Conservation (phyloP, 2,113 vertebrate species). For the Microcebus jonahi region DNA sequence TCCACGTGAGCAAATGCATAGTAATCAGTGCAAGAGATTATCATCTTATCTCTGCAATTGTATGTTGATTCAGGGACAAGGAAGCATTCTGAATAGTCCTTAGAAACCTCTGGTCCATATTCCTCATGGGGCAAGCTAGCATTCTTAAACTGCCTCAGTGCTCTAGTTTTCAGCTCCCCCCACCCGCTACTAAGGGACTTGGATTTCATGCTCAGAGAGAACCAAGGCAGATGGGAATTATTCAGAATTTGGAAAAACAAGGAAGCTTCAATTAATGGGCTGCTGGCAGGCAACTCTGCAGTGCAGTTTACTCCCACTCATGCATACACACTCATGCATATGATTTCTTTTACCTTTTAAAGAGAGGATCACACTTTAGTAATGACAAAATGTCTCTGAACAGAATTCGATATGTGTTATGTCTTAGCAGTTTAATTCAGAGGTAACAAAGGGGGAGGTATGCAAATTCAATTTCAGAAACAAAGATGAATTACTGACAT, state of each 20-base stretch:
- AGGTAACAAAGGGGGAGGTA: constrained; percentile 21
- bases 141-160: constrained; percentile 70
- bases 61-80: neutral
- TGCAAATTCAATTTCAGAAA: constrained; percentile 60
- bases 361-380: constrained; percentile 59
- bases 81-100: neutral
- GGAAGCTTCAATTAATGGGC: constrained; percentile 80
- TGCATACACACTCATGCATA: neutral
- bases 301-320: constrained; percentile 74
- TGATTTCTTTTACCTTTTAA: constrained; percentile 69
- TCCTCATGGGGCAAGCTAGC: constrained; percentile 51
- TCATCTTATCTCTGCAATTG: constrained; percentile 14
- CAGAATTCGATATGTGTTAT: constrained; percentile 29
- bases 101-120: neutral
- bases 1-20: neutral
- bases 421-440: constrained; percentile 48
- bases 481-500: constrained; percentile 42
- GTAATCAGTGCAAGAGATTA: neutral
- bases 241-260: constrained; percentile 81
- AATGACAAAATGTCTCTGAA: constrained; percentile 37
- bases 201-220: constrained; percentile 74
- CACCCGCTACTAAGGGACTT: constrained; percentile 58
- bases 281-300: constrained; percentile 78
- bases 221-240: constrained; percentile 81
- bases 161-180: constrained; percentile 60